These are phyloP conservation scores for Bellardia bayeri DNA, from an alignment of 2,888 invertebrate genomes.

Conservation along the genomic window DNA sequence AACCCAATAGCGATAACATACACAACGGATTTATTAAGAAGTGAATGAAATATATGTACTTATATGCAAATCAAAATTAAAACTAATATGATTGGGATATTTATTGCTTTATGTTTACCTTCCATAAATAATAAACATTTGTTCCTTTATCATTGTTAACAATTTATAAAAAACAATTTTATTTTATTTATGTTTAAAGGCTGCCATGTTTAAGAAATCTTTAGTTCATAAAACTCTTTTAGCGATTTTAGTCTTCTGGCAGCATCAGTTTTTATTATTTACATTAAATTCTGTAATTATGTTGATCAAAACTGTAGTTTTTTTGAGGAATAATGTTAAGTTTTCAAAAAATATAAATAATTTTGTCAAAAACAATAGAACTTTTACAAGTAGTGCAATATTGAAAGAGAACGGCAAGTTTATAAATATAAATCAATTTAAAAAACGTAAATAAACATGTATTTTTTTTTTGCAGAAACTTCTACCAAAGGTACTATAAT, in stretches of 20 bases:
- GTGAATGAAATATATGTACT: too few species aligned
- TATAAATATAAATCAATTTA: background rate
- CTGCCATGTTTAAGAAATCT: background rate
- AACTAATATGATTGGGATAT: too few species aligned
- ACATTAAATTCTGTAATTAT: slow-evolving; percentile 31
- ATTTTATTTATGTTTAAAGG: background rate
- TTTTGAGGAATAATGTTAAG: slow-evolving; percentile 15
- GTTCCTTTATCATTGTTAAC: too few species aligned
- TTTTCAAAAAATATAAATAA: background rate
- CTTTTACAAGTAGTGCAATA: slow-evolving; percentile 34
- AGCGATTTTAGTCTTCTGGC: background rate
- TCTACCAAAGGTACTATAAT: slow-evolving; percentile 80
- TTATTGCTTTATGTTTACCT: too few species aligned
- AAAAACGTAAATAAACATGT: background rate
- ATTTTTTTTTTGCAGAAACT: slow-evolving; percentile 22
- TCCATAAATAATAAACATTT: too few species aligned
- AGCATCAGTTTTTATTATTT: background rate
- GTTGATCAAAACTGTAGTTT: slow-evolving; percentile 25
- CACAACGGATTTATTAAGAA: too few species aligned
- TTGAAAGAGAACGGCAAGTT: slow-evolving; percentile 42
- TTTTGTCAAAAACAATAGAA: background rate
- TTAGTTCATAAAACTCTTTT: background rate
- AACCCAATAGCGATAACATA: too few species aligned
- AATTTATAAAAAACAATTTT: background rate
- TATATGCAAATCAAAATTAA: too few species aligned